phyloP scores from a whole-genome alignment of 2,797 vertebrate species.

The Hybognathus amarus region DNA sequence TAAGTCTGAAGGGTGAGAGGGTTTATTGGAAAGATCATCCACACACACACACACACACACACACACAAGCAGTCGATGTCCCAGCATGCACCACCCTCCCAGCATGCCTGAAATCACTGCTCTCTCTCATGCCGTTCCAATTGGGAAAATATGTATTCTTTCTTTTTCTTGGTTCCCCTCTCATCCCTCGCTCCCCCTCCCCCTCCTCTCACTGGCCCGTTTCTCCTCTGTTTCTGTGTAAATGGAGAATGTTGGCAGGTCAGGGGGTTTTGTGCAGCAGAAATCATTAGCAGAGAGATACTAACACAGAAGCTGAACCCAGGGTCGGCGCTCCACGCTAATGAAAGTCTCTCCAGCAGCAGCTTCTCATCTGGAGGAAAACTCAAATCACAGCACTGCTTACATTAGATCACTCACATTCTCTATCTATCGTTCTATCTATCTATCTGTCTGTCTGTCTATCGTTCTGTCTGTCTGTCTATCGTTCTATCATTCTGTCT shows the following conservation, averaged over 20 bases:
- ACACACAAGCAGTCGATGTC: constrained; percentile 86
- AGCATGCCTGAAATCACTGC: constrained; percentile 71
- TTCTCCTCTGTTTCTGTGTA: constrained; percentile 70
- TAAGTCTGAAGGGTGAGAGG: constrained; percentile 75
- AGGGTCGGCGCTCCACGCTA: constrained; percentile 76
- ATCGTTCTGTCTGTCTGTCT: background rate
- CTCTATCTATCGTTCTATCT: background rate
- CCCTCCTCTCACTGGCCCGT: constrained; percentile 62
- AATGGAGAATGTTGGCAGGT: constrained; percentile 82
- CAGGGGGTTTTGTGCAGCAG: constrained; percentile 82
- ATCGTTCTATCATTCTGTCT: background rate
- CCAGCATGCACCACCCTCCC: constrained; percentile 55
- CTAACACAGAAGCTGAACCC: constrained; percentile 80
- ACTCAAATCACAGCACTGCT: constrained; percentile 78
- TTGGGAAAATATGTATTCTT: constrained; percentile 70
- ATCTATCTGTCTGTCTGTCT: background rate
- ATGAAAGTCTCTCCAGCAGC: constrained; percentile 81
- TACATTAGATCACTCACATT: constrained; percentile 55
- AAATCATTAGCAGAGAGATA: constrained; percentile 85
- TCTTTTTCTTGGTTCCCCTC: constrained; percentile 65
- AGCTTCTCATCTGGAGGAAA: constrained; percentile 80
- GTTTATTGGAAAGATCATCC: constrained; percentile 83
- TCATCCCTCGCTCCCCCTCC: constrained; percentile 50
- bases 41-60: constrained; percentile 71
- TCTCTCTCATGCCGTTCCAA: constrained; percentile 72